Evolutionary conservation across 2,888 invertebrate species (phyloP), one percentile per base, ranked within the genome.

Genomic region (Nomada ferruginata): DNA sequence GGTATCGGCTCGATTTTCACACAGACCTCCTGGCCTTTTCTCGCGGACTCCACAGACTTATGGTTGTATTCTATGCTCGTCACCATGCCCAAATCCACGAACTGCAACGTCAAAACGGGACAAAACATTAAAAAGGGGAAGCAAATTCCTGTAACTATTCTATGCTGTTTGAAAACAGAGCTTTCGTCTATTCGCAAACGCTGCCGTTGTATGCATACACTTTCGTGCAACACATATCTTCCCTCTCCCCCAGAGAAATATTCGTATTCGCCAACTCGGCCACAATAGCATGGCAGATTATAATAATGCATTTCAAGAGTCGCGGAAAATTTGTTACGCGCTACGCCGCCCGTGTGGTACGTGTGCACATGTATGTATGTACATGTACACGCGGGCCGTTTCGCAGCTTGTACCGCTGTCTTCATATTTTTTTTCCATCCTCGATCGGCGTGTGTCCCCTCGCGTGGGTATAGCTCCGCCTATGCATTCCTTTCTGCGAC

Each of bases 1-100:
- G 98, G 98, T 66, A 98, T 96, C 44, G 98, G 97, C 90, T 99
- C 99, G 88, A 99, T 99, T 95, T 99, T 99, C 91, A 99, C 96
- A 94, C 98, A 98, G 55, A 99, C 98, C 94, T 98, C 98, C 94
- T 97, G 97, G 0, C 99, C 99, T 94, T 98, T 98, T 85, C 98
- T 96, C 15, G 99, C 99, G n/a, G 96, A 95, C 85, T 99, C 99
- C 88, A 99, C 97, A 69, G 96, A 94, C 94, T 99, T 99, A 95
- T 99, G 98, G 95, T 99, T 99, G 90, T 96, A 95, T 94, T 99
- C 99, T 91, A 99, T 97, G 78, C 98, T 98, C 64, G 98, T 97
- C 86, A 99, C 98, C 78, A 98, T 95, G 29, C 99, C 99, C 91
- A 99, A 95, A 84, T 98, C 97, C 87, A 99, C 96, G 94, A 98